Evolutionary conservation across 1,140 invertebrate species (phyloP), one percentile per base, ranked within the genome.

Genomic region (Pseudomyrmex gracilis): DNA sequence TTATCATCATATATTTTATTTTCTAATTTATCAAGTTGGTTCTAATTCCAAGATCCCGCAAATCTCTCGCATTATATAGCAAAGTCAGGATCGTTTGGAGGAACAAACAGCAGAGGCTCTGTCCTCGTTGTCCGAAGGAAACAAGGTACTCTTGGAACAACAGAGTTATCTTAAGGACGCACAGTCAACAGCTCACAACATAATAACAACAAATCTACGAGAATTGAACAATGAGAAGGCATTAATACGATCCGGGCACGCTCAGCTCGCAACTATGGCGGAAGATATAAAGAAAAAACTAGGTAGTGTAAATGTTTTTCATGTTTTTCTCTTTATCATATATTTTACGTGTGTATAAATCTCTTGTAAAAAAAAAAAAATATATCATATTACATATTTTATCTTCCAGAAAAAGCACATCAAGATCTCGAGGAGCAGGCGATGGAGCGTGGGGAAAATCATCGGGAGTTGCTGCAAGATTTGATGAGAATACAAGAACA

Each of bases 171-270:
- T 96, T 13, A 93, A 93, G 78, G 88, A 94, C 47, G 94, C 95
- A 8, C 95, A 96, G 83, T 63, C 92, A 61, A 82, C 91, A 24
- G 93, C 96, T 34, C 93, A 95, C 84, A 91, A 94, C 47, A 92
- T 95, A 15, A 92, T 96, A 2, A 93, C 95, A 7, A 90, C 93
- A 53, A 96, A 96, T 91, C 91, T 96, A 55, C 93, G 93, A 73
- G 91, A 96, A 47, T 90, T 97, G 13, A 92, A 91, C 5, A 93
- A 95, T 73, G 96, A 97, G 90, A 96, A 96, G 87, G 93, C 94
- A 24, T 85, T 96, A 5, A 96, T 96, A 89, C 92, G 94, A 58
- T 89, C 95, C 34, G 95, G 96, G 17, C 96, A 96, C 82, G 90
- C 91, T 76, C 94, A 96, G 84, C 86, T 97, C 2, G 91, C 95